Evolutionary conservation across 2,797 vertebrate species (phyloP).

Genomic region (Neosilurus mollespiculum): DNA sequence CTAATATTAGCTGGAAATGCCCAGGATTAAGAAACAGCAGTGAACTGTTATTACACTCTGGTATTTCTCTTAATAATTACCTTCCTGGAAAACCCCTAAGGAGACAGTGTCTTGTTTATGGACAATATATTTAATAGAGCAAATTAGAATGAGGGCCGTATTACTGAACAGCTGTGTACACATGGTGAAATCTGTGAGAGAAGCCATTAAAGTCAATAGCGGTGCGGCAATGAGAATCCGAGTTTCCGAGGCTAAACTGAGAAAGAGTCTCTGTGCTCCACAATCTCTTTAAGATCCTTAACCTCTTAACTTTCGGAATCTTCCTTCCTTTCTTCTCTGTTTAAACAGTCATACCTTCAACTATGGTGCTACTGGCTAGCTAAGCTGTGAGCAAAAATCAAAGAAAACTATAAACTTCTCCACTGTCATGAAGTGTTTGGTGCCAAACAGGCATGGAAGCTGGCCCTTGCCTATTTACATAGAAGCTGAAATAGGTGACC

Average conservation of each 20-base stretch:
- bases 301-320: conserved; percentile 25
- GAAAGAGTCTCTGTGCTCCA: conserved; percentile 54
- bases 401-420: not conserved
- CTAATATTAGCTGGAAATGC: conserved; percentile 30
- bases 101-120: conserved; percentile 70
- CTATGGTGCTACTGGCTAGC: conserved; percentile 6
- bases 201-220: conserved; percentile 66
- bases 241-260: conserved; percentile 55
- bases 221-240: conserved; percentile 59
- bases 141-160: conserved; percentile 71
- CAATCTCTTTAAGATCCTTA: conserved; percentile 24
- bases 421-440: conserved; percentile 37
- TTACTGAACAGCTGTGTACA: conserved; percentile 80
- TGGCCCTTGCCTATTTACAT: conserved; percentile 48
- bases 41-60: conserved; percentile 64
- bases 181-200: conserved; percentile 68
- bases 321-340: conserved; percentile 24
- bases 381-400: conserved; percentile 4
- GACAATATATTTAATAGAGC: conserved; percentile 79
- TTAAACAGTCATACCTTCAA: conserved; percentile 33
- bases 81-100: conserved; percentile 75
- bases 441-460: conserved; percentile 39
- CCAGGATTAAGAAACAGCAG: conserved; percentile 61
- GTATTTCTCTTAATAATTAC: conserved; percentile 74
- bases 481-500: conserved; percentile 19